Evolutionary conservation across 2,797 vertebrate genomes (phyloP).

Genomic region (Alfaro cultratus): DNA sequence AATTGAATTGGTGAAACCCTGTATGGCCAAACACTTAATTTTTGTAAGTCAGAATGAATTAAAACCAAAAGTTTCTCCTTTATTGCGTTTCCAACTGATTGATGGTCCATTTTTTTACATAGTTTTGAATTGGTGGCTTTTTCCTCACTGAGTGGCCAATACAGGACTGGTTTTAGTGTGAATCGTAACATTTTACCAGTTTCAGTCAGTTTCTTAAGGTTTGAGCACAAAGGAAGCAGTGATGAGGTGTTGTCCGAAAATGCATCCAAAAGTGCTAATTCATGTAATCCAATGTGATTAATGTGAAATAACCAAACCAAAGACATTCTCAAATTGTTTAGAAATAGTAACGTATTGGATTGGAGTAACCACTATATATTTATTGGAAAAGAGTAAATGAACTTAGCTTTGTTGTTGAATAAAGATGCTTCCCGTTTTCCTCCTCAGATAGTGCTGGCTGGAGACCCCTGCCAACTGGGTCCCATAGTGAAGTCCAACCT

Average conservation of each 20-base stretch:
- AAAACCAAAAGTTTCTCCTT: not conserved
- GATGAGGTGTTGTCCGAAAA: not conserved
- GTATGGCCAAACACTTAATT: not conserved
- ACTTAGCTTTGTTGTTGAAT: not conserved
- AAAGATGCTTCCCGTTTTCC: not conserved
- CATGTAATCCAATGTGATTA: not conserved
- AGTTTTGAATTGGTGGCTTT: not conserved
- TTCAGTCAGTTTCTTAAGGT: not conserved
- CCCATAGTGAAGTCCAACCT: conserved; percentile 90
- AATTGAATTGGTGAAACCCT: not conserved
- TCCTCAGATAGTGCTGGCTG: conserved; percentile 89
- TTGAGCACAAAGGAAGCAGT: not conserved
- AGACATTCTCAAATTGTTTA: not conserved
- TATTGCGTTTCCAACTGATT: not conserved
- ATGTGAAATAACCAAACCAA: not conserved
- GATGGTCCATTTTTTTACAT: not conserved
- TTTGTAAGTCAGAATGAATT: not conserved
- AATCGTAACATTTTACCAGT: not conserved
- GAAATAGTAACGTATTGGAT: not conserved
- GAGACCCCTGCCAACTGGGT: conserved; percentile 94
- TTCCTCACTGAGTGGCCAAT: not conserved
- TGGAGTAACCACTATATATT: not conserved
- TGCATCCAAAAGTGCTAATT: not conserved
- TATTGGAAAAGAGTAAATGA: not conserved
- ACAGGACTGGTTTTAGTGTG: not conserved